Evolutionary conservation across 2,113 vertebrate genomes (phyloP).

Genomic region (Hyla sarda): DNA sequence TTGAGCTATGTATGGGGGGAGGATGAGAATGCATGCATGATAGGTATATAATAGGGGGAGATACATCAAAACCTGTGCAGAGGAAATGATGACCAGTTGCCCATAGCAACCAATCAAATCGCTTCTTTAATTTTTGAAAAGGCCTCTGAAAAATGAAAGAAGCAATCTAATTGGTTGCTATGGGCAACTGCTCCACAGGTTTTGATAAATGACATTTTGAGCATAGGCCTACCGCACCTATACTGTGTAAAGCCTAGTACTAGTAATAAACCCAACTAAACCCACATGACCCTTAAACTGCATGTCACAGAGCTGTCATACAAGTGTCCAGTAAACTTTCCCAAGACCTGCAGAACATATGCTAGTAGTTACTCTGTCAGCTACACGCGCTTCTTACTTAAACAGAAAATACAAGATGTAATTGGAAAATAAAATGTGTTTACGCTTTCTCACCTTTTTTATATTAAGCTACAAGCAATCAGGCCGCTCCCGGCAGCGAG

Average conservation of each 20-base stretch:
- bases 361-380: constrained; percentile 43
- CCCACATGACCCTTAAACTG: background rate
- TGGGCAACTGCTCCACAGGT: no score
- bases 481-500: constrained; percentile 3
- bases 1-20: no score
- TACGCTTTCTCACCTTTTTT: constrained; percentile 53
- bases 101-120: no score
- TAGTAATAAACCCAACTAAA: background rate
- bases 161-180: no score
- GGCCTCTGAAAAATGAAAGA: no score
- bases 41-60: no score
- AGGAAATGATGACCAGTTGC: no score
- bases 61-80: no score
- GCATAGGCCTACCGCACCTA: background rate
- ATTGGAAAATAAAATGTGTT: constrained; percentile 52
- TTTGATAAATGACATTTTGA: no score
- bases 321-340: background rate
- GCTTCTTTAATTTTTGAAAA: no score
- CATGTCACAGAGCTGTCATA: background rate
- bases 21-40: no score
- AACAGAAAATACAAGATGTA: constrained; percentile 14
- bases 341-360: background rate
- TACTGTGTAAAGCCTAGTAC: background rate
- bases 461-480: constrained; percentile 52
- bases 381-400: constrained; percentile 15